Evolutionary conservation across 23 tunicate genomes (phyloP).

Genomic region (Halocynthia aurantium): DNA sequence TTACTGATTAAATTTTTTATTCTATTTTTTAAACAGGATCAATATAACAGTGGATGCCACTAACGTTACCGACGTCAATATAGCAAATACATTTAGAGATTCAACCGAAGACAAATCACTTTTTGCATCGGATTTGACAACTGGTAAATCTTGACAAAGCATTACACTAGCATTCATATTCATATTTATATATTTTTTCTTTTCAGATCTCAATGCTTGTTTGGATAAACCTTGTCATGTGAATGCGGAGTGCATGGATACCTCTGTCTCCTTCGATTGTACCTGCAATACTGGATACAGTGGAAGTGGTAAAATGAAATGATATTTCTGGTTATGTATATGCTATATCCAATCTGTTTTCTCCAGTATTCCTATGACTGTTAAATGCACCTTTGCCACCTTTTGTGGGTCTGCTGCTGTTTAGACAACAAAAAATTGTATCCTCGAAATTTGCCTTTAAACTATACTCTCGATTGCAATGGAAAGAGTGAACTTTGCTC

Average conservation of each 20-base stretch:
- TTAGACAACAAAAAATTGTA: no score
- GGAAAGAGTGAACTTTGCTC: no score
- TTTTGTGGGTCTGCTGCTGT: no score
- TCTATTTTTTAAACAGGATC: neutral
- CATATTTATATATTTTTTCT: neutral
- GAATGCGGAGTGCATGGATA: constrained; percentile 11
- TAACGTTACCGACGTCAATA: neutral
- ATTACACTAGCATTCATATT: neutral
- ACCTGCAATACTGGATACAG: constrained; percentile 19
- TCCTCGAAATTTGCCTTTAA: no score
- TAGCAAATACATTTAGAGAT: neutral
- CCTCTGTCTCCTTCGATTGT: constrained; percentile 3
- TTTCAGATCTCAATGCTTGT: constrained; percentile 20
- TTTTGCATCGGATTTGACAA: neutral
- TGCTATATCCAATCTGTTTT: neutral
- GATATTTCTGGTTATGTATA: neutral
- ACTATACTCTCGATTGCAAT: no score
- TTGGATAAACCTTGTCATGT: constrained; percentile 1
- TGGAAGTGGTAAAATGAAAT: constrained; percentile 4
- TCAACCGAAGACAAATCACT: neutral
- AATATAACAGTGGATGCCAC: neutral
- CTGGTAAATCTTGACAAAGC: neutral
- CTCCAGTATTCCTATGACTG: no score
- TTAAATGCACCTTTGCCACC: no score
- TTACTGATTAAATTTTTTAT: neutral